Evolutionary conservation across 2,797 vertebrate genomes (phyloP).

Genomic region (Manis pentadactyla): DNA sequence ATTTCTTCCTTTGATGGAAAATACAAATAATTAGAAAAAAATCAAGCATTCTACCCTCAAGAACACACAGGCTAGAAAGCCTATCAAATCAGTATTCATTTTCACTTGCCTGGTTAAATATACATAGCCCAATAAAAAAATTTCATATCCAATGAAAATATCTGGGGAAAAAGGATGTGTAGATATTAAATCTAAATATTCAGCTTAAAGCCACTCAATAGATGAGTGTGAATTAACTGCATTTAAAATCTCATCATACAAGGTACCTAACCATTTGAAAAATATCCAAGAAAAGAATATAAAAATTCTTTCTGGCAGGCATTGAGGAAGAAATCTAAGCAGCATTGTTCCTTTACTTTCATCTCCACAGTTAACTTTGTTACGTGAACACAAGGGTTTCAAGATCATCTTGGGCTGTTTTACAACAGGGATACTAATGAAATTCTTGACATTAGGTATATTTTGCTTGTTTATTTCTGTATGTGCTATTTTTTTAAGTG

Average conservation of each 20-base stretch:
- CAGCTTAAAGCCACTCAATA: neutral
- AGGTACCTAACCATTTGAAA: neutral
- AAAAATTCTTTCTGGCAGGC: neutral
- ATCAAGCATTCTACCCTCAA: constrained; percentile 49
- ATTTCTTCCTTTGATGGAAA: constrained; percentile 40
- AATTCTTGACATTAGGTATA: neutral
- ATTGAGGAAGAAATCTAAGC: neutral
- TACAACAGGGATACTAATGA: neutral
- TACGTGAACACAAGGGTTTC: neutral
- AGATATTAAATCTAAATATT: neutral
- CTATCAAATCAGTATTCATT: constrained; percentile 55
- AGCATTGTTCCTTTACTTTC: neutral
- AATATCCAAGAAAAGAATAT: neutral
- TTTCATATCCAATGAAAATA: constrained; percentile 20
- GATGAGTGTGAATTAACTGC: neutral
- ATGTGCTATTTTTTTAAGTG: neutral
- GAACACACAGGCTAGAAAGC: constrained; percentile 35
- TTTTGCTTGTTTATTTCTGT: neutral
- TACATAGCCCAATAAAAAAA: constrained; percentile 28
- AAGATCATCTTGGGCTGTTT: neutral
- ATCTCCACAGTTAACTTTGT: neutral
- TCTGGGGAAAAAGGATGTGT: neutral
- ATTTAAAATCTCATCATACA: neutral
- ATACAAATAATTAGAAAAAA: constrained; percentile 67
- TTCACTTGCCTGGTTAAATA: constrained; percentile 52